A percentile compares a stretch with the other conserved stretches of the same genome.
These are phyloP conservation scores for Caenorhabditis elegans DNA, from an alignment of 1,140 invertebrate genomes.

Conservation along the genomic window WBcel235 BX284606.5:15353501-15354000, in stretches of 20 bases:
- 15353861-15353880: constrained; percentile 18
- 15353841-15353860: background rate
- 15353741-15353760: background rate
- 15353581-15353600: no score
- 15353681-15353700: background rate
- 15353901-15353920: background rate
- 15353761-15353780: no score
- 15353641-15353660: no score
- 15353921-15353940: background rate
- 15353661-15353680: background rate
- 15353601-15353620: no score
- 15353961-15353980: background rate
- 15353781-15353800: no score
- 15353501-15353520: no score
- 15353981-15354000: background rate
- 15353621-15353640: no score
- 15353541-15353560: no score
- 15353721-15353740: background rate
- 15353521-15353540: no score
- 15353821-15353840: background rate
- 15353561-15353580: no score
- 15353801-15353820: no score
- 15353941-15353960: background rate
- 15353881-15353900: background rate
- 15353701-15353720: background rate